Evolutionary conservation across 2,113 vertebrate genomes (phyloP).

Genomic region (Callithrix jacchus): DNA sequence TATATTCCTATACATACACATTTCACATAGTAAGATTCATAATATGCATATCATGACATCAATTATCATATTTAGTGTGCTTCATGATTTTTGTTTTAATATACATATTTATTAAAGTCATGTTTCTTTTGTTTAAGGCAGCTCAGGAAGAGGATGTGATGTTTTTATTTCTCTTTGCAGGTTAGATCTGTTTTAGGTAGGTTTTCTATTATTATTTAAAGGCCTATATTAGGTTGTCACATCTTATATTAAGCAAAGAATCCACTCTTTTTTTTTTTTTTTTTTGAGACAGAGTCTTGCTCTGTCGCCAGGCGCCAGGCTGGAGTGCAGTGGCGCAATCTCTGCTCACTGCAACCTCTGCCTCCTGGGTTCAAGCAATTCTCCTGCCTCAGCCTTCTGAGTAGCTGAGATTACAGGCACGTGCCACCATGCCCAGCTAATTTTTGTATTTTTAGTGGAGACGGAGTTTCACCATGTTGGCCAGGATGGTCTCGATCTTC

Average conservation of each 20-base stretch:
- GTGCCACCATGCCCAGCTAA: no score
- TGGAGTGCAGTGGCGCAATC: no score
- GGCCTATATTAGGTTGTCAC: background rate
- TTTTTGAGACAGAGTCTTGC: no score
- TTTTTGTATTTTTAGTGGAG: no score
- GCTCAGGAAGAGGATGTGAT: accelerated
- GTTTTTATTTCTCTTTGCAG: background rate
- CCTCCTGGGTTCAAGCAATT: no score
- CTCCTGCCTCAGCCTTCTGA: no score
- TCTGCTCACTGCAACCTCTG: no score
- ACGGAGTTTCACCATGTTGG: no score
- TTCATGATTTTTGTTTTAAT: background rate
- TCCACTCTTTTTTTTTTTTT: background rate
- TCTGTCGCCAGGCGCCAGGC: no score
- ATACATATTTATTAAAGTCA: background rate
- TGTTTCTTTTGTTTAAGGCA: background rate
- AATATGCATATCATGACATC: background rate
- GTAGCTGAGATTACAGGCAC: no score
- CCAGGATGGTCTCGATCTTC: no score
- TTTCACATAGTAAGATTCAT: background rate
- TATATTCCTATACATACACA: background rate
- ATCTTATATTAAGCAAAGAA: background rate
- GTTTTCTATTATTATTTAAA: background rate
- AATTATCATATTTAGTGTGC: background rate
- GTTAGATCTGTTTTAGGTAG: background rate